A percentile compares a stretch with the other conserved stretches of the same genome.
Evolutionary conservation across 1,140 invertebrate genomes (phyloP).

Genomic region (Macrobrachium nipponense): DNA sequence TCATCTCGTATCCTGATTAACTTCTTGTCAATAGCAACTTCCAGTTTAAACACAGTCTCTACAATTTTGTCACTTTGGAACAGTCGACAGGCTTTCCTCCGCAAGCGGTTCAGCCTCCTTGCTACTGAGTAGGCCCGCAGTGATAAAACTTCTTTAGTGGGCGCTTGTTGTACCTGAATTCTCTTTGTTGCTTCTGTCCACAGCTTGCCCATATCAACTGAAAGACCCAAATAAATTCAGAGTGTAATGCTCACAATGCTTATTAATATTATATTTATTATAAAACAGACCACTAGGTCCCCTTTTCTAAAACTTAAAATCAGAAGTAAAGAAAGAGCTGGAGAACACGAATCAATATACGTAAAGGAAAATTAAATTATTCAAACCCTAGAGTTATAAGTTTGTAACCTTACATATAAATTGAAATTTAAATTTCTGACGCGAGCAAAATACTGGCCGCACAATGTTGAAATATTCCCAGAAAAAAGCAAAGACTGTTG

Average conservation of each 20-base stretch:
- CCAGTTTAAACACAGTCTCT: conserved; percentile 68
- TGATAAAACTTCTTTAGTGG: conserved; percentile 71
- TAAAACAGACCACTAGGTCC: no score
- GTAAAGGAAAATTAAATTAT: no score
- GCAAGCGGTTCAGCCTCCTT: conserved; percentile 68
- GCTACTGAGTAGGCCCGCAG: conserved; percentile 69
- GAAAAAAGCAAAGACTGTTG: no score
- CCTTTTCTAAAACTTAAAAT: no score
- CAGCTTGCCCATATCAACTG: conserved; percentile 52
- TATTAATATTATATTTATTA: no score
- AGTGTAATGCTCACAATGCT: background rate
- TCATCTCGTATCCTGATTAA: conserved; percentile 69
- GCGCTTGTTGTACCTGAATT: conserved; percentile 65
- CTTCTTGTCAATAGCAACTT: conserved; percentile 69
- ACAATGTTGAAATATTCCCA: no score
- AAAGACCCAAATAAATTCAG: background rate
- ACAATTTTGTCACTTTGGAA: conserved; percentile 69
- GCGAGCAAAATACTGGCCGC: no score
- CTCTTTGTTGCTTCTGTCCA: conserved; percentile 37
- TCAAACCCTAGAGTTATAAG: no score
- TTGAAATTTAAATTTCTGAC: no score
- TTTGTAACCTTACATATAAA: no score
- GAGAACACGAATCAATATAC: no score
- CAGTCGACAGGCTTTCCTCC: conserved; percentile 68
- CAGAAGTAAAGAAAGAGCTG: no score